Conservation (phyloP, 1,140 invertebrate genomes). For the Aplysia californica region DNA sequence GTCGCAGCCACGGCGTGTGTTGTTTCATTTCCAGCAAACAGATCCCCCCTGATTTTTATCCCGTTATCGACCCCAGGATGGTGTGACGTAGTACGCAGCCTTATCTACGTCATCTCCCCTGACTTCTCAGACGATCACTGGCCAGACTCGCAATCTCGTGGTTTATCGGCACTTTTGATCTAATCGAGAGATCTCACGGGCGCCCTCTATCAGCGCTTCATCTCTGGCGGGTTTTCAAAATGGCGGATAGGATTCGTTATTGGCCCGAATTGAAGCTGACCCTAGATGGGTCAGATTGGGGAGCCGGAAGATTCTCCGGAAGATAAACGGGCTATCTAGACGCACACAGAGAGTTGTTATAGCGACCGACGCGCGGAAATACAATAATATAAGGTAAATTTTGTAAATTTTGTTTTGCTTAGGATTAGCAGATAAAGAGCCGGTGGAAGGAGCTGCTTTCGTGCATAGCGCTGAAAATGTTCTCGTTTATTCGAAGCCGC, state of each 20-base stretch:
- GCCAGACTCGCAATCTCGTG: conserved; percentile 8
- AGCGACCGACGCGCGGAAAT: too few species aligned
- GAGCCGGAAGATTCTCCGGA: not conserved
- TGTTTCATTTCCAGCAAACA: not conserved
- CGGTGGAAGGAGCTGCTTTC: too few species aligned
- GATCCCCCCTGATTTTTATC: conserved; percentile 18
- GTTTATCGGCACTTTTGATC: conserved; percentile 16
- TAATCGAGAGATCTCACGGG: conserved; percentile 10
- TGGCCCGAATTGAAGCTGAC: conserved; percentile 19
- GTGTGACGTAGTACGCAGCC: conserved; percentile 9
- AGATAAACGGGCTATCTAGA: conserved; percentile 6
- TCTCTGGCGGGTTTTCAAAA: conserved; percentile 22
- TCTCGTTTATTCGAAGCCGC: too few species aligned
- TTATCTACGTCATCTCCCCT: conserved; percentile 18
- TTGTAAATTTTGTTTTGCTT: too few species aligned
- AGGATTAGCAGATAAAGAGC: too few species aligned
- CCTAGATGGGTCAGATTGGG: conserved; percentile 3
- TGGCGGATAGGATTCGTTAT: conserved; percentile 18
- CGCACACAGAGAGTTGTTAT: not conserved
- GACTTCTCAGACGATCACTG: conserved; percentile 9
- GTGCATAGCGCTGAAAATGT: too few species aligned
- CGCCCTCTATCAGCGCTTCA: conserved; percentile 11
- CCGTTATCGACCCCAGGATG: not conserved
- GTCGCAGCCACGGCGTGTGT: not conserved
- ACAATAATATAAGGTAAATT: too few species aligned